These are phyloP conservation scores for Corvus cornix DNA, from an alignment of 2,113 vertebrate species.

Conservation along the genomic window DNA sequence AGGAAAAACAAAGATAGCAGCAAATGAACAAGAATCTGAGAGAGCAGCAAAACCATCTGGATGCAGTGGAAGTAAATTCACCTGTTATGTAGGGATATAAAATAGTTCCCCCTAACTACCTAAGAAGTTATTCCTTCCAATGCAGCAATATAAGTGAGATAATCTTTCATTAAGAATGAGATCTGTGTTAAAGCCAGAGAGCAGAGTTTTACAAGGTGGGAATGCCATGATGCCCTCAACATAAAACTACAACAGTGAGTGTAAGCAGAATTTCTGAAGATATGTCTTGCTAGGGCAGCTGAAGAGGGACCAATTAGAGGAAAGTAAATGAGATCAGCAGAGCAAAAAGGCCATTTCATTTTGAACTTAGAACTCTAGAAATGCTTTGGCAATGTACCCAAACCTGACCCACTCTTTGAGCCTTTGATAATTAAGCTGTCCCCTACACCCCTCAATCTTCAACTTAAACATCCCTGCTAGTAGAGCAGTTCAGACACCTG, in stretches of 20 bases:
- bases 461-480: not conserved
- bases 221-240: not conserved
- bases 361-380: not conserved
- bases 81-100: not conserved
- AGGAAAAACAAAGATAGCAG: not conserved
- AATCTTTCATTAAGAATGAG: not conserved
- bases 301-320: conserved; percentile 1
- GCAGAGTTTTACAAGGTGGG: not conserved
- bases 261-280: not conserved
- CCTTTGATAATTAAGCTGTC: not conserved
- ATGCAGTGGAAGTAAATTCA: not conserved
- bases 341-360: not conserved
- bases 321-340: not conserved
- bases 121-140: not conserved
- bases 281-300: not conserved
- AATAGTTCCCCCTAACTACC: not conserved
- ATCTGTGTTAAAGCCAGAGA: not conserved
- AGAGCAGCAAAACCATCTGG: not conserved
- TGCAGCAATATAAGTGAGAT: not conserved
- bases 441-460: not conserved
- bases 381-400: not conserved
- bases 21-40: not conserved
- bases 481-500: not conserved
- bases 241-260: not conserved
- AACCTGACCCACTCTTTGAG: not conserved